phyloP scores from a whole-genome alignment of 2,797 vertebrate species.

The Loris lydekkerianus region DNA sequence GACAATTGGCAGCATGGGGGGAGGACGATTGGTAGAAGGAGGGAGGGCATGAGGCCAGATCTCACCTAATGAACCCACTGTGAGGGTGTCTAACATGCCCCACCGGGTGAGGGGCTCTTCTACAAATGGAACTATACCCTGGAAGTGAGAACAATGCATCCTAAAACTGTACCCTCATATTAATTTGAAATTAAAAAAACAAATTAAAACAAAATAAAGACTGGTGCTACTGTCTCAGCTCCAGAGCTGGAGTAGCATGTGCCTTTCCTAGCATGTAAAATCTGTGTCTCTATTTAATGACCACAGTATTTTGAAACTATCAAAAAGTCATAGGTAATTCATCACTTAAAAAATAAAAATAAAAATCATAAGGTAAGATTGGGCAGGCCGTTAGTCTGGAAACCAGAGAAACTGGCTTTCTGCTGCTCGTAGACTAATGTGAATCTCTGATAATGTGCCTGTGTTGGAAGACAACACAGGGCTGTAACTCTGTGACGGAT shows the following conservation, averaged over 20 bases:
- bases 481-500: neutral
- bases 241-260: neutral
- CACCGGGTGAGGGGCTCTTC: no score
- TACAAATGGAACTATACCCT: no score
- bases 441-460: neutral
- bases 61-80: no score
- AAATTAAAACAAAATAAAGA: neutral
- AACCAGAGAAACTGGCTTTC: neutral
- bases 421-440: neutral
- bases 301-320: neutral
- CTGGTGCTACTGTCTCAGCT: neutral
- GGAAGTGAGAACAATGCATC: no score
- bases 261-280: neutral
- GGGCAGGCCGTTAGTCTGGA: neutral
- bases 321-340: neutral
- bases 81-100: no score
- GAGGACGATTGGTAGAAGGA: no score
- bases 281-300: neutral
- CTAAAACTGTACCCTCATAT: no score
- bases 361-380: neutral
- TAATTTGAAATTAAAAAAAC: no score
- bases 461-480: neutral
- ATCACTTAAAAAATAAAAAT: constrained; percentile 20
- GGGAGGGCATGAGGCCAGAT: no score
- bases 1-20: no score